Evolutionary conservation across 2,888 invertebrate species (phyloP), one percentile per base, ranked within the genome.

Genomic region (Tiphia femorata): DNA sequence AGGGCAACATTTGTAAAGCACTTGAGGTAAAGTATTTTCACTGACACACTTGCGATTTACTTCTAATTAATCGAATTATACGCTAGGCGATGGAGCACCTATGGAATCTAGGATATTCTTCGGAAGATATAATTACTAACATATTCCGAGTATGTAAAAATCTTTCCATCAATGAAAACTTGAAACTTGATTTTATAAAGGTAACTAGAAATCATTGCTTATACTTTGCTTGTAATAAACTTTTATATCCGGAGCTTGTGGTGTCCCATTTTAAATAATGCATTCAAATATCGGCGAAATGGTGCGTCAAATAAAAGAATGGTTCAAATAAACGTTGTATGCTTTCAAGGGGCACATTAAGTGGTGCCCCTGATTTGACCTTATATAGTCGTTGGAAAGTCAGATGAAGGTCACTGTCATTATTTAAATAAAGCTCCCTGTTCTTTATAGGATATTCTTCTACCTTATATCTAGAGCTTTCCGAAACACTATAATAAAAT

Each of bases 91-190:
- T 98, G 78, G 89, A 92, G 1, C 93, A 96, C 81, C 86, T 99
- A 50, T 96, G 96, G 92, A 91, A 90, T 76, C 87, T 97, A 66
- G 99, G 99, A 0, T 99, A 98, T 84, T 96, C 98, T 0, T 90
- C 97, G 0, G 97, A 99, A 84, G 99, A 99, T 86, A 94, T 99
- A 38, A 94, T 99, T 72, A 91, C 92, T 63, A 98, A 96, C 84
- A 90, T 98, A 58, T 98, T 98, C 85, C 90, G 96, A 69, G 97
- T 98, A 20, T 91, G 94, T 84, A 98, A 98, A 84, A 92, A 90
- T 64, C 87, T 96, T 78, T 88, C 90, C 35, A 90, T 95, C 73
- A 87, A 91, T 23, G 98, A 98, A 83, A 88, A 88, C 43, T 80
- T 94, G 55, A 95, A 95, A 79, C 86, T 98, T 64, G 90, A 91